Percentiles rank a stretch among this genome's conserved stretches.
Conservation (phyloP, 2,113 vertebrate species). For the Edolisoma coerulescens region DNA sequence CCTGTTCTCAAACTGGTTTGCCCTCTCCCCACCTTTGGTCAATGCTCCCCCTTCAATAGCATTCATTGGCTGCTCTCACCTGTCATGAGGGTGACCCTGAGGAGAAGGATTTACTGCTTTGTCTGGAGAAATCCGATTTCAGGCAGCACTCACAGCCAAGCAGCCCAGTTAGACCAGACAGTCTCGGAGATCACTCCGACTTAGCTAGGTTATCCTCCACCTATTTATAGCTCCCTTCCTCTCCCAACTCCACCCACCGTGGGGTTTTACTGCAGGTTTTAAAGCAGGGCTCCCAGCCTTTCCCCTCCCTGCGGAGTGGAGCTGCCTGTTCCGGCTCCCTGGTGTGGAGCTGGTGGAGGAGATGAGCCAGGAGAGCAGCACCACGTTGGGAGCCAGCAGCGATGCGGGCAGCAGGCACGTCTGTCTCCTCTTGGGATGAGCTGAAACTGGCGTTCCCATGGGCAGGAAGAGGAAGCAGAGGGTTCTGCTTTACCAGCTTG, state of each 20-base stretch:
- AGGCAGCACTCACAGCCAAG: neutral
- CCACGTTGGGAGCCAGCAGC: neutral
- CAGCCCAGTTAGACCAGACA: conserved; percentile 12
- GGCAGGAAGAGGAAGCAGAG: neutral
- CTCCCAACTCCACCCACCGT: neutral
- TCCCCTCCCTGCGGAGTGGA: neutral
- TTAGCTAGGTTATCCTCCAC: conserved; percentile 58
- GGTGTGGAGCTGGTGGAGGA: neutral
- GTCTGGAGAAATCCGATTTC: conserved; percentile 40
- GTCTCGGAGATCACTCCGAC: conserved; percentile 12
- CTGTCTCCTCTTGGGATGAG: neutral
- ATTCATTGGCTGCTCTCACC: neutral
- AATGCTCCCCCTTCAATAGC: fast-evolving
- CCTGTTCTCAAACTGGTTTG: neutral
- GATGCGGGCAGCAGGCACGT: neutral
- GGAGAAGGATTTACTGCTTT: conserved; percentile 49
- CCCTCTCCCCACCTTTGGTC: neutral
- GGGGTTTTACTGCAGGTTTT: neutral
- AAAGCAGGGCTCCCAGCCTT: neutral
- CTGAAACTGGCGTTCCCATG: neutral
- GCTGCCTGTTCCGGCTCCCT: neutral
- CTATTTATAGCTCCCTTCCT: conserved; percentile 62
- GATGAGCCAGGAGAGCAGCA: neutral
- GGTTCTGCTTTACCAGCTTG: neutral
- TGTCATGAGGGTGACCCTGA: conserved; percentile 19